Evolutionary conservation across 2,888 invertebrate species (phyloP), one percentile per base, ranked within the genome.

Genomic region (Noctuana brunneofusca): DNA sequence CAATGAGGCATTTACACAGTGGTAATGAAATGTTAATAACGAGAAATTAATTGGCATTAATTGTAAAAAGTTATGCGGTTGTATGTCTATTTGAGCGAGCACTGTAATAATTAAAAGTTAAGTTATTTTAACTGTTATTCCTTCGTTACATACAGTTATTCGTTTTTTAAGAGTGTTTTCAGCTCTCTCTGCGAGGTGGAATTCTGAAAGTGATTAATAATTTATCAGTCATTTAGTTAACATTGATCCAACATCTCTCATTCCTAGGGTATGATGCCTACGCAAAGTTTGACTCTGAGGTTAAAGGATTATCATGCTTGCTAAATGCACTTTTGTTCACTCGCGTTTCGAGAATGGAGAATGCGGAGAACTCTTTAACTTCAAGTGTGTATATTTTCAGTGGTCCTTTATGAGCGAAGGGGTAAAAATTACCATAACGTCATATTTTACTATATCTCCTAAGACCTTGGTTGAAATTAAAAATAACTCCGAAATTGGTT

Each of bases 11-110:
- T 48, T 48, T 48, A 20, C 48, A 6, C 11, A 43, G 41, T 41
- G 41, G n/a, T 30, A 57, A 46, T 24, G 20, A 57, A 57, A 57
- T 57, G 57, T 30, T 20, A 57, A 57, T 32, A 20, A 20, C 57
- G 18, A 57, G 57, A 57, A 48, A 32, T 57, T 57, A 57, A 57
- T 57, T 57, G 57, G 57, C 48, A 22, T 48, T 46, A 48, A 48
- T 48, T 46, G 30, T 46, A 14, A 32, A 57, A 22, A 32, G 57
- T 48, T 48, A 48, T 57, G 32, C 46, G 48, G 35, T 48, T 57
- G n/a, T 46, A 22, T 20, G 46, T 46, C 46, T 56, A 35, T 57
- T 49, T 58, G 58, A 48, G 20, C 38, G 58, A 38, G 58, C 38
- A 38, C 3, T 50, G 46, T 32, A 11, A 12, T 50, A 50, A 58